Evolutionary conservation across 2,113 vertebrate species (phyloP), one percentile per base, ranked within the genome.

Genomic region (Phyllopteryx taeniolatus): DNA sequence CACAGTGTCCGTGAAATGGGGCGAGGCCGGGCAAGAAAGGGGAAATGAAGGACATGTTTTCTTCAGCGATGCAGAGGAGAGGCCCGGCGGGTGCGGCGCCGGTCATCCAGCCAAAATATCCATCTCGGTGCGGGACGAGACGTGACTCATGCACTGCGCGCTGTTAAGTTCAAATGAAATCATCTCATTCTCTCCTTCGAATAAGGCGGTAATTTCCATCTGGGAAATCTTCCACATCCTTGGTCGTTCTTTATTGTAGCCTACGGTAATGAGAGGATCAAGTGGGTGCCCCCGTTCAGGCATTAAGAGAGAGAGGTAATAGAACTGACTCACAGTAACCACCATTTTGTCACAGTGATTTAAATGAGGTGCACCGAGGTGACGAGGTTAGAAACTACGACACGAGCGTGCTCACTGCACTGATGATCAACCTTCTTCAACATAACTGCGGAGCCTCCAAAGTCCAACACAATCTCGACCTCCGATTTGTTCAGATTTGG

Each of bases 1-100:
- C 82, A 59, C 68, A 76, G 54, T 63, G 67, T 63, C 39, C 19
- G 73, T 46, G 71, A 60, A 72, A 71, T 65, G 51, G 59, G 71
- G 62, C 51, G 56, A 73, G 76, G 62, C 42, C 20, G 13, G 42
- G 66, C 13, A 0, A 76, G 62, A 66, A 77, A 71, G 63, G 35
- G 70, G n/a, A 59, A 74, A 33, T 51, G 83, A 80, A 83, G 79
- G 78, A 75, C 67, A 63, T 46, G 15, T 57, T 67, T 57, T 22
- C 54, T 15, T 64, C 7, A 39, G 44, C 44, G 3, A 66, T 66
- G 13, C 43, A 47, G 64, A 66, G 15, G 43, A 66, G 44, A 27
- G 43, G 15, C 64, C 22, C 44, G 31, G n/a, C 22, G 14, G 64
- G 64, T 47, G 12, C 13, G 8, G 12, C 13, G 8, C 22, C n/a